Base-by-base conservation (phyloP, 2,888 invertebrate species). In the Polietes domitor region DNA sequence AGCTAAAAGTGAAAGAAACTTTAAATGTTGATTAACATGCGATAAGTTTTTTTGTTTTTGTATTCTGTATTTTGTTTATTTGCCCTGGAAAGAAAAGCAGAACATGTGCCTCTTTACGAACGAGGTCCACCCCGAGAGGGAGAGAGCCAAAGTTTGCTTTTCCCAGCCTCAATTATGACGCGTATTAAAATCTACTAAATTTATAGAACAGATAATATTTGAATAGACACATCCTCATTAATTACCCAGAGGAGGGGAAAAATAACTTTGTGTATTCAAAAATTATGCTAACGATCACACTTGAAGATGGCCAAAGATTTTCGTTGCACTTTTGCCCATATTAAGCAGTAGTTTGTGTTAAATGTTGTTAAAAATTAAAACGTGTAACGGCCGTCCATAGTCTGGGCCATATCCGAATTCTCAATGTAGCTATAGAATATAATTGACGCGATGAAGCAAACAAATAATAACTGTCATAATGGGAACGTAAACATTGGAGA, bases 1-100 rank as follows among this genome's bases (percentile, higher is more conserved):
- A 55, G 53, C 72, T 73, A 53, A 73, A 85, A 85, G 41, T 24
- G 24, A 79, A 85, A 83, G 87, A 88, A 88, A 88, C 88, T 89
- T 89, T 89, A 88, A 90, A 88, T 88, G 88, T 87, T 89, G 88
- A 88, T 88, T 83, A 86, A 86, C 85, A 87, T 84, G 86, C 88
- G 89, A 89, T 89, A 89, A 89, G 88, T 87, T 37, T 43, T 61
- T 15, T 24, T 17, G 32, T 21, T 37, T 55, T 26, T 47, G n/a
- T 63, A 2, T 53, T 28, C 10, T 28, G 26, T 5, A 6, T 26
- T n/a, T 61, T 61, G 28, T 61, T 61, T 61, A 61, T 61, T 32
- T 32, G 61, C n/a, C 3, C 28, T 47, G 5, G 10, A 32, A 72
- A 68, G 17, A 58, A 58, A 21, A 68, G 53, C 43, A 77, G 26